Evolutionary conservation across 2,888 invertebrate genomes (phyloP), one percentile per base, ranked within the genome.

Genomic region (Neoitamus cyanurus): DNA sequence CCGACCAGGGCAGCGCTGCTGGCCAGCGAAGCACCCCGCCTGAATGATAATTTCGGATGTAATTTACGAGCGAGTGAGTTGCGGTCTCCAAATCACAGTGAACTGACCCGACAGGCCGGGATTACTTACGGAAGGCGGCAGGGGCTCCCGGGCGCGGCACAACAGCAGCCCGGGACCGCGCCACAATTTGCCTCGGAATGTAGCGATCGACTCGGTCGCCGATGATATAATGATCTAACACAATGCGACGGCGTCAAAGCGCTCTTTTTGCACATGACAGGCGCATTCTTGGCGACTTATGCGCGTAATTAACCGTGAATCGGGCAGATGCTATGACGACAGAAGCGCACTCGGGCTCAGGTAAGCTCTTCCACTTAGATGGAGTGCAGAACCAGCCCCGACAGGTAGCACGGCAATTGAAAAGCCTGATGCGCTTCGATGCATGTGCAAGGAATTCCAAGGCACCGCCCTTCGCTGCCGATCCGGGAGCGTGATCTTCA

Each of bases 101-200:
- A 48, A 7, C 31, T 77, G 78, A 6, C 30, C 20, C 46, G 78
- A 78, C 78, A 78, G 48, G 30, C 78, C 4, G 34, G 78, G 78
- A n/a, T 48, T 48, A 31, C 78, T 48, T 48, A 31, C 78, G 25
- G 48, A 78, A 78, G 78, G 30, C 78, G 48, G n/a, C 77, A 28
- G 68, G n/a, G 11, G 77, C 46, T n/a, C 9, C 11, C 48, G 6
- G 48, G 48, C 20, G 30, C 13, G 78, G 13, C 37, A n/a, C 15
- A 25, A 28, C 31, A 48, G 11, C 13, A 11, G 28, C 48, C 30
- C 34, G 7, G 6, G 25, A n/a, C 30, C 9, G 36, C 34, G 28
- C 20, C 37, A 7, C 37, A 20, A 73, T 20, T n/a, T 73, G 37
- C 20, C 28, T 36, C 25, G 13, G 78, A 78, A 78, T 78, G 78